A percentile compares a stretch with the other conserved stretches of the same genome.
phyloP scores from a whole-genome alignment of 2,888 invertebrate genomes.

The Trissolcus brochymenae region DNA sequence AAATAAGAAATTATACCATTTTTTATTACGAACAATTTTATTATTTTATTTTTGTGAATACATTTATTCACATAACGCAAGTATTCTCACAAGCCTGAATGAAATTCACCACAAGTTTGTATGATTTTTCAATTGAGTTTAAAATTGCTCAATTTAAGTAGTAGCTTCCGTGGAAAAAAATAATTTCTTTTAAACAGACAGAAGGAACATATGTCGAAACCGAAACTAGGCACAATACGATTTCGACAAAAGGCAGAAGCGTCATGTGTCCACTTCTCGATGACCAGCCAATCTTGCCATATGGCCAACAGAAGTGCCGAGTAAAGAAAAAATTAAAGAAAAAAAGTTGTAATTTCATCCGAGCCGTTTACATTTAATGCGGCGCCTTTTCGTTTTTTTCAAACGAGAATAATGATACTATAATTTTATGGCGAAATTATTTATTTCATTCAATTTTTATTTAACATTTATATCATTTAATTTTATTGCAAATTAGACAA shows the following conservation, averaged over 20 bases:
- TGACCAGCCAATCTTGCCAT: conserved; percentile 62
- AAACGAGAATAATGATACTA: no score
- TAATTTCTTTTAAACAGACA: conserved; percentile 9
- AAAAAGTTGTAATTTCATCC: conserved; percentile 51
- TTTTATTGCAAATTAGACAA: no score
- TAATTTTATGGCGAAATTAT: no score
- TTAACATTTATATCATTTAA: no score
- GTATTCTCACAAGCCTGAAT: no score
- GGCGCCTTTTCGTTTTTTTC: conserved; percentile 16
- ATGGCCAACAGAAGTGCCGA: conserved; percentile 62
- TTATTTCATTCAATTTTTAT: no score
- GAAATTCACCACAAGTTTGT: not conserved
- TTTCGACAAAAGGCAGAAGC: conserved; percentile 65
- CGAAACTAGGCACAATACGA: conserved; percentile 44
- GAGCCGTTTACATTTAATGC: conserved; percentile 26
- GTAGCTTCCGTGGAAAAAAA: conserved; percentile 9
- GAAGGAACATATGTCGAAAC: conserved; percentile 46
- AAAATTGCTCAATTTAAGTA: conserved; percentile 7
- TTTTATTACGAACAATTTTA: no score
- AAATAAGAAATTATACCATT: no score
- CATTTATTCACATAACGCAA: no score
- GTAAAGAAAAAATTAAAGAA: conserved; percentile 14
- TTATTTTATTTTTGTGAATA: no score
- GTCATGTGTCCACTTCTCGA: conserved; percentile 60
- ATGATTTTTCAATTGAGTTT: not conserved